These are phyloP conservation scores for Diabrotica virgifera DNA, from an alignment of 1,140 invertebrate species.

Conservation along the genomic window DNA sequence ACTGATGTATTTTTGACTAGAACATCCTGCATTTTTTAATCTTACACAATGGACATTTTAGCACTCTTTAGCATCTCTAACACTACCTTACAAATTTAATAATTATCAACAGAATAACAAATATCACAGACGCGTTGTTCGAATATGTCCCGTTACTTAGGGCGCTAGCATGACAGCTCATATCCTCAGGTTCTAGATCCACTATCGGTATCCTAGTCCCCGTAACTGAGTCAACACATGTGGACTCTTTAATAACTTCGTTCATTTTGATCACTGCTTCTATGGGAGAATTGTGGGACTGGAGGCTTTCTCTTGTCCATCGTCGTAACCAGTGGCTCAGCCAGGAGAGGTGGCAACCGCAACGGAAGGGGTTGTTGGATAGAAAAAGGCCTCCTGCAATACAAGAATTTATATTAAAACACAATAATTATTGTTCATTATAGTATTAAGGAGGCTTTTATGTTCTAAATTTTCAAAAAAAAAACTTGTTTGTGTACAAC, in stretches of 20 bases:
- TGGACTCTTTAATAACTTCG: conserved; percentile 54
- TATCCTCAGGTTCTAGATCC: conserved; percentile 68
- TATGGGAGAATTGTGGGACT: conserved; percentile 63
- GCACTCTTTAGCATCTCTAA: neutral
- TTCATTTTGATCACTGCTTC: conserved; percentile 53
- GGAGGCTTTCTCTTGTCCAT: conserved; percentile 76
- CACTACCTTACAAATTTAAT: conserved; percentile 7
- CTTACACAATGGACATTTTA: too few relatives aligned
- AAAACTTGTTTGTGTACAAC: too few relatives aligned
- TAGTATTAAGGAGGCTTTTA: too few relatives aligned
- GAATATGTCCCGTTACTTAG: conserved; percentile 52
- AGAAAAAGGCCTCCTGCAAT: conserved; percentile 74
- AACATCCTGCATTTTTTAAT: too few relatives aligned
- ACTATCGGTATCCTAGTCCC: conserved; percentile 62
- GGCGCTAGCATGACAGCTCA: conserved; percentile 72
- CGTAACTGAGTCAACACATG: conserved; percentile 61
- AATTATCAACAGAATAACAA: conserved; percentile 5
- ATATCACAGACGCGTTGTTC: conserved; percentile 7
- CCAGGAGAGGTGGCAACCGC: conserved; percentile 87
- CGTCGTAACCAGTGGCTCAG: conserved; percentile 83
- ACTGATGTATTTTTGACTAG: too few relatives aligned
- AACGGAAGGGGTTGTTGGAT: conserved; percentile 78
- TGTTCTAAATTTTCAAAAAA: too few relatives aligned
- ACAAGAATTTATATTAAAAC: neutral
- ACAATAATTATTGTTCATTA: too few relatives aligned